Conservation (phyloP, 2,888 invertebrate species). For the Chironomus riparius region DNA sequence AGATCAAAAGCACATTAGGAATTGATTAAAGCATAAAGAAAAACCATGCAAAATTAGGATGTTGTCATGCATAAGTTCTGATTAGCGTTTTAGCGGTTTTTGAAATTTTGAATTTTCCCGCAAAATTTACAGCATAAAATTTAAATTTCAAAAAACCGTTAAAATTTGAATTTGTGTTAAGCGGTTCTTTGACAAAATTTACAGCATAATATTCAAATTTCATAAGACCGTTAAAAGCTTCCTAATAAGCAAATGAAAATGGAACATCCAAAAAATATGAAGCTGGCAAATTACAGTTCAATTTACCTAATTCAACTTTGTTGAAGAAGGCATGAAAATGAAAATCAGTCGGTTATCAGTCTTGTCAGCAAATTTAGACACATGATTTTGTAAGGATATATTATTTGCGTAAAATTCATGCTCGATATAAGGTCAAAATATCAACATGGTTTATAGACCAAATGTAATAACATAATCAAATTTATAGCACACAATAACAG, state of each 20-base stretch:
- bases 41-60: not conserved
- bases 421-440: not conserved
- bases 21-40: not conserved
- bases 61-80: not conserved
- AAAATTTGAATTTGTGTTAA: no score
- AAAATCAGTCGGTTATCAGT: not conserved
- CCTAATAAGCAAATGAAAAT: not conserved
- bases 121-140: no score
- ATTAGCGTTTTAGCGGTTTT: no score
- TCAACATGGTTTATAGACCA: conserved; percentile 3
- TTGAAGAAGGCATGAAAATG: conserved; percentile 14
- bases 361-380: not conserved
- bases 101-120: no score
- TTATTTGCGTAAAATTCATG: not conserved
- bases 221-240: not conserved
- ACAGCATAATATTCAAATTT: no score
- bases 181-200: no score
- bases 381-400: not conserved
- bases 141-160: no score
- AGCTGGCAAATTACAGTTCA: not conserved
- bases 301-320: conserved; percentile 19
- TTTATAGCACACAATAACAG: conserved; percentile 42
- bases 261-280: not conserved
- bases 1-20: not conserved
- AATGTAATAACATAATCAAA: conserved; percentile 34